phyloP scores from a whole-genome alignment of 2,797 vertebrate species.

The Anableps anableps region DNA sequence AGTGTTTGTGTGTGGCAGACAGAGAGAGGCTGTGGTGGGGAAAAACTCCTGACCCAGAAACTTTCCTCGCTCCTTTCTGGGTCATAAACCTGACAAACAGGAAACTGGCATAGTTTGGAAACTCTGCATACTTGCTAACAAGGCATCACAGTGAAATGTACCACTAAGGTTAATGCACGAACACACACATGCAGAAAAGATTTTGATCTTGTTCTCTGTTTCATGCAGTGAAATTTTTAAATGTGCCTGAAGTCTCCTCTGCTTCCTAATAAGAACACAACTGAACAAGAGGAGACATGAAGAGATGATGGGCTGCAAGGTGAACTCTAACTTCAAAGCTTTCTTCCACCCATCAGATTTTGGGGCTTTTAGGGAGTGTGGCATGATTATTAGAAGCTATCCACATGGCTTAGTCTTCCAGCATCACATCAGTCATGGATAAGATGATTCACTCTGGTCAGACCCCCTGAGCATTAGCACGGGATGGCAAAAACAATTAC shows the following conservation, averaged over 20 bases:
- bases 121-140: conserved; percentile 30
- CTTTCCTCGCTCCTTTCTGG: conserved; percentile 46
- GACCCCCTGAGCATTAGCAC: conserved; percentile 4
- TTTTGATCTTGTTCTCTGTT: conserved; percentile 40
- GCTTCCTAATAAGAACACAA: conserved; percentile 58
- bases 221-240: conserved; percentile 13
- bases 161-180: conserved; percentile 27
- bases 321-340: conserved; percentile 68
- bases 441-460: conserved; percentile 30
- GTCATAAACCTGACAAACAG: conserved; percentile 42
- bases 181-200: background rate
- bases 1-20: background rate
- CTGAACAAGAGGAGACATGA: conserved; percentile 47
- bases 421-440: conserved; percentile 16
- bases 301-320: conserved; percentile 45
- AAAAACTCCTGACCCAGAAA: conserved; percentile 59
- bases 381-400: conserved; percentile 48
- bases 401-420: conserved; percentile 40
- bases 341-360: conserved; percentile 41
- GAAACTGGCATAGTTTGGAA: conserved; percentile 33
- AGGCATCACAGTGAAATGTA: conserved; percentile 15
- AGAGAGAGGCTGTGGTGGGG: background rate
- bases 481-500: conserved; percentile 20
- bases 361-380: conserved; percentile 45
- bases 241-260: conserved; percentile 44